Conservation (phyloP, 1,140 invertebrate species). For the Whitmania pigra region DNA sequence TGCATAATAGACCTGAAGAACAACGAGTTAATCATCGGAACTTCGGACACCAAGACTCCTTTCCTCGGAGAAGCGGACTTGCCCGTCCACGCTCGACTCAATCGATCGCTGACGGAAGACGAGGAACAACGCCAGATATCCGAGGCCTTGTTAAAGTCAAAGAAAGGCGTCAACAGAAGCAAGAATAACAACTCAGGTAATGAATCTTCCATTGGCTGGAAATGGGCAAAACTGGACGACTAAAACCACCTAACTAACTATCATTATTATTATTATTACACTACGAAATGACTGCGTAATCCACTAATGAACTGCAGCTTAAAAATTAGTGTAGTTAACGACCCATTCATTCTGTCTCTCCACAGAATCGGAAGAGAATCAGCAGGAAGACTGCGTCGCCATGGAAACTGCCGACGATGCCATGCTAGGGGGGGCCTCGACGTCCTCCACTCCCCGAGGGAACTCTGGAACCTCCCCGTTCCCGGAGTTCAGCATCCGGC, state of each 20-base stretch:
- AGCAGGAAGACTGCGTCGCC: neutral
- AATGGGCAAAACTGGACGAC: no score
- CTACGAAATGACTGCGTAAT: no score
- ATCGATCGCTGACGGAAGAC: constrained; percentile 20
- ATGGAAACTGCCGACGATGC: neutral
- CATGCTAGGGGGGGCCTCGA: neutral
- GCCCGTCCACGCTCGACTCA: constrained; percentile 44
- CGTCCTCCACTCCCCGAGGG: neutral
- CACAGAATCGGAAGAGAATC: neutral
- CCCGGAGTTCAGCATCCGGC: constrained; percentile 27
- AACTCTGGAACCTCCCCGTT: neutral
- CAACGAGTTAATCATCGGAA: constrained; percentile 82
- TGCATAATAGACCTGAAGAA: constrained; percentile 84
- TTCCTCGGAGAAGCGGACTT: constrained; percentile 79
- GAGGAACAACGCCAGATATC: neutral
- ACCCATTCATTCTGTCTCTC: neutral
- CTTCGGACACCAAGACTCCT: constrained; percentile 76
- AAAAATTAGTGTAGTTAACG: neutral
- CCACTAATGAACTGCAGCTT: no score
- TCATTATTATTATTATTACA: no score
- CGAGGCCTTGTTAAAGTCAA: neutral
- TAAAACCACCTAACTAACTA: no score
- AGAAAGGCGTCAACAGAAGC: neutral
- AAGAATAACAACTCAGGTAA: no score
- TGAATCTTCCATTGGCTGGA: no score